Base-by-base conservation (phyloP, 2,113 vertebrate species). In the Cebus imitator region DNA sequence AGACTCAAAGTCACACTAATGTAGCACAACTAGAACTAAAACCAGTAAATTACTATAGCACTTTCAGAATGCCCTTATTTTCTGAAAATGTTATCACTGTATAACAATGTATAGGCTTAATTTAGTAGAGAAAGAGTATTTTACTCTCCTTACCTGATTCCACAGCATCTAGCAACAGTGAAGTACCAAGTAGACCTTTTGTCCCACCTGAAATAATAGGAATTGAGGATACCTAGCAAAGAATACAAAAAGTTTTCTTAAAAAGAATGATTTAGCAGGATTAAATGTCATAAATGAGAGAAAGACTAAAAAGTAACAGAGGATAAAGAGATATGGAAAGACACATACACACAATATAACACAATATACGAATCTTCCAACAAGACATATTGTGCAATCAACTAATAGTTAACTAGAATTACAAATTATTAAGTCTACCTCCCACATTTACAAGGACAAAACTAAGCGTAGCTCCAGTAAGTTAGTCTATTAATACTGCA, bases 141-240 rank as follows among this genome's bases (percentile, higher is more conserved):
- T 35, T 50, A 81, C n/a, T 58, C 35, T 96, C 91, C 98, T 98
- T 82, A 99, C 99, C 99, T 98, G 99, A 99, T 64, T 98, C 99
- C 13, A 99, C 76, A 55, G 98, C 95, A 87, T 98, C 97, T 0
- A 99, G 98, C 55, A 99, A 82, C 0, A 98, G 66, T 5, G 99
- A 98, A 2, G 98, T 95, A 5, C 68, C 75, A 97, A 99, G 97
- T 0, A 99, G 93, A 0, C 82, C 96, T 96, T 97, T 98, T 0
- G 98, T 98, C 87, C 97, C 97, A 87, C 86, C 93, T 66, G 98
- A 95, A 23, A 98, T 95, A 93, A 99, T 64, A 50, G 98, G 96
- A 97, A 99, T 97, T 1, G 98, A 84, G 0, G 96, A 88, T 11
- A 98, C 96, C 99, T 99, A 97, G 35, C 95, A 55, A 40, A 87